phyloP scores from a whole-genome alignment of 23 tunicate genomes.

The Clavelina lepadiformis region DNA sequence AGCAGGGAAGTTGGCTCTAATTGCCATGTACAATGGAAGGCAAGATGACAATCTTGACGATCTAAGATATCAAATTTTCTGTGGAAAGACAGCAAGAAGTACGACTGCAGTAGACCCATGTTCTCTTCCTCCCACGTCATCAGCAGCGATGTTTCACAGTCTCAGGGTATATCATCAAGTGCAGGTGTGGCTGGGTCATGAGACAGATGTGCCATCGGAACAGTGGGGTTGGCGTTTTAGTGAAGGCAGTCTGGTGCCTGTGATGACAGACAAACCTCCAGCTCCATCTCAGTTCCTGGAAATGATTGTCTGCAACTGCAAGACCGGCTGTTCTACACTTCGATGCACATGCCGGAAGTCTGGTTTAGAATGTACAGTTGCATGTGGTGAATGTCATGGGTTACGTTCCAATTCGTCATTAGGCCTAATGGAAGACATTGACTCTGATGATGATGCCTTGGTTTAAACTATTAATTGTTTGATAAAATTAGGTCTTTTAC shows the following conservation, averaged over 20 bases:
- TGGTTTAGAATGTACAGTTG: neutral
- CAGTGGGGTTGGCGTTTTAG: constrained; percentile 11
- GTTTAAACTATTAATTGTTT: too few species aligned
- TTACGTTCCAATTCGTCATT: too few species aligned
- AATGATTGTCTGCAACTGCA: constrained; percentile 10
- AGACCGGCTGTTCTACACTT: neutral
- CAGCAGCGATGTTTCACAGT: constrained; percentile 6
- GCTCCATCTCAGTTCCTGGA: constrained; percentile 1
- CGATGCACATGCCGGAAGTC: constrained; percentile 8
- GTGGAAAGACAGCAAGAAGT: neutral
- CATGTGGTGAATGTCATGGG: too few species aligned
- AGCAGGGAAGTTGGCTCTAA: constrained; percentile 2
- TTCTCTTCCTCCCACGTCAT: constrained; percentile 8
- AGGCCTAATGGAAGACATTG: too few species aligned
- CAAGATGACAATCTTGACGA: neutral
- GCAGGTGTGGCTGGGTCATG: neutral
- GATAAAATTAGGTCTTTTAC: too few species aligned
- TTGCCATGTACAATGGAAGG: constrained; percentile 3
- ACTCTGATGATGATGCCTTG: too few species aligned
- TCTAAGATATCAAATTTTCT: constrained; percentile 2
- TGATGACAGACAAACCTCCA: constrained; percentile 1
- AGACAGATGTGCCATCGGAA: constrained; percentile 7
- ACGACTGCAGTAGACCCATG: neutral
- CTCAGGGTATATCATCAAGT: constrained; percentile 5
- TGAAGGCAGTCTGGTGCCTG: constrained; percentile 13